Base-by-base conservation (phyloP, 2,797 vertebrate species). In the Yasuhikotakia modesta region DNA sequence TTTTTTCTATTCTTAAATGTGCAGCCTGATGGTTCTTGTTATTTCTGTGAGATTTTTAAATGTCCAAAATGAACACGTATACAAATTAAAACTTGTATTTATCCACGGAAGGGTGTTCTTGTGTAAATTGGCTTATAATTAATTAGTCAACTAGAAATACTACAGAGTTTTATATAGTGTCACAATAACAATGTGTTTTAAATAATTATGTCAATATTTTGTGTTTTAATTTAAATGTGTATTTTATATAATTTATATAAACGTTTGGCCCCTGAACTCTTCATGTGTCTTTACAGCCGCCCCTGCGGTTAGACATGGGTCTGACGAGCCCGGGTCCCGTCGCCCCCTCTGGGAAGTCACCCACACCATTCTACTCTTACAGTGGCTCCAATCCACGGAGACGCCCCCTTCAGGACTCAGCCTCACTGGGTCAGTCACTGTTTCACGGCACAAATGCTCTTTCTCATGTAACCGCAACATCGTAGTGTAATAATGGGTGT, bases 331-430 rank as follows among this genome's bases (percentile, higher is more conserved):
- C 96, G 30, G 93, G 89, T 71, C 92, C 95, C 22, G 90, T 93
- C 67, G 90, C 95, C 77, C 87, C 94, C 35, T 92, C 96, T 19
- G 95, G 90, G 82, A 99, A 99, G 77, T 91, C 96, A 30, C 90
- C 94, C 7, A 90, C 94, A 71, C 88, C 95, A 0, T 96, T 96
- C 86, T 98, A 94, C 85, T 90, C 96, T 0, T 98, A 96, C 84
- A 93, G 92, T 45, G 89, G 92, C 79, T 89, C 95, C 81, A 97
- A 96, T 86, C 94, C 96, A 66, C 95, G 96, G 85, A 93, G 96
- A 88, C 95, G 96, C 68, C 87, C 96, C 8, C 92, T 96, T 75
- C 96, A 94, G 86, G 96, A 97, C 72, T 91, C 95, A 7, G 61
- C 94, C 64, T 85, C 96, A 57, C 85, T 94, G 32, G 96, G 98